Conservation (phyloP, 2,113 vertebrate species). For the Mobula birostris region DNA sequence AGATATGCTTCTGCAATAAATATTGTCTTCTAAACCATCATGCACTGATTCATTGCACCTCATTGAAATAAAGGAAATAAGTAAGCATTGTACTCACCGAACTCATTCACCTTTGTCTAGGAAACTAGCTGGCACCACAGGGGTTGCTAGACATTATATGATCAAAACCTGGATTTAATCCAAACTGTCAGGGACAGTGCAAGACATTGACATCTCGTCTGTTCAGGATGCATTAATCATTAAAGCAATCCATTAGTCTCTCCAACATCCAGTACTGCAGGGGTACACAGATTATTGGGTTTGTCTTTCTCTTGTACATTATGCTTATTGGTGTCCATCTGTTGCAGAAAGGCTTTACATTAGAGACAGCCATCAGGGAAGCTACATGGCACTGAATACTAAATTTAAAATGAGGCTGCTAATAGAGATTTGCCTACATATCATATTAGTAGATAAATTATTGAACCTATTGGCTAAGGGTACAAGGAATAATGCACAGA, state of each 20-base stretch:
- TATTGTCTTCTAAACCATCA: not conserved
- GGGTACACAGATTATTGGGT: not conserved
- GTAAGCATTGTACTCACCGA: not conserved
- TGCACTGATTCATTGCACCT: not conserved
- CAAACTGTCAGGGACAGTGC: not conserved
- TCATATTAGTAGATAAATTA: constrained; percentile 17
- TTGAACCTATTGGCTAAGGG: not conserved
- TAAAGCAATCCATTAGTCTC: constrained; percentile 20
- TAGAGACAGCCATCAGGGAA: not conserved
- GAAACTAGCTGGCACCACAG: not conserved
- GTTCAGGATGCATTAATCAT: constrained; percentile 29
- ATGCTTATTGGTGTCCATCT: constrained; percentile 23
- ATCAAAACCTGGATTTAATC: not conserved
- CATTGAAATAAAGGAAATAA: not conserved
- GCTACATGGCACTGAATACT: not conserved
- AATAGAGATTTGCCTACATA: constrained; percentile 2
- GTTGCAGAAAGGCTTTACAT: not conserved
- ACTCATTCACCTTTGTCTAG: not conserved
- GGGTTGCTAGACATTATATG: not conserved
- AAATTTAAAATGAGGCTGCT: not conserved
- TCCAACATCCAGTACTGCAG: not conserved
- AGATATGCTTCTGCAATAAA: not conserved
- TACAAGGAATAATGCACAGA: not conserved
- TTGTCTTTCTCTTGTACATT: not conserved
- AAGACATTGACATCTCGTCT: not conserved